Evolutionary conservation across 2,888 invertebrate species (phyloP).

Genomic region (Graphium colonna): DNA sequence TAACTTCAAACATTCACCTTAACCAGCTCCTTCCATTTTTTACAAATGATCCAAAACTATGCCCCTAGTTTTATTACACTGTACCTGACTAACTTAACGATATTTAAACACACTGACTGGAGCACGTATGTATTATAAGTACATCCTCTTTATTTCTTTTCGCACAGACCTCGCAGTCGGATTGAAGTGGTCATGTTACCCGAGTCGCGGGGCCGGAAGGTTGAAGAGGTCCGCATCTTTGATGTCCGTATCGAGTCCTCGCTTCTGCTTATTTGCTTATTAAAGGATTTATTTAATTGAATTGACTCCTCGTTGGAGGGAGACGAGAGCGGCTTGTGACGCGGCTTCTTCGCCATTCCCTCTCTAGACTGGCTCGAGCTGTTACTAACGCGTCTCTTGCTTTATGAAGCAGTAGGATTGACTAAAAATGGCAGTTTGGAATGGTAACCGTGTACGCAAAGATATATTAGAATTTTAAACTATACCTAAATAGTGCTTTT

Average conservation of each 20-base stretch:
- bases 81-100: no score
- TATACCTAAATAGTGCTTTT: neutral
- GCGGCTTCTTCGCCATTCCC: neutral
- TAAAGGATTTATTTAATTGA: constrained; percentile 54
- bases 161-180: no score
- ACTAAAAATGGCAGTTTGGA: neutral
- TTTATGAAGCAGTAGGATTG: neutral
- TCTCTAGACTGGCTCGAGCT: no score
- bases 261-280: constrained; percentile 58
- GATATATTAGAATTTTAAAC: neutral
- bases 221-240: constrained; percentile 28
- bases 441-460: neutral
- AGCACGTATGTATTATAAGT: no score
- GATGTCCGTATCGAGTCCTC: constrained; percentile 28
- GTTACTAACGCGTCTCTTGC: no score
- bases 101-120: no score
- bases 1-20: no score
- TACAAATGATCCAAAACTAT: no score
- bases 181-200: constrained; percentile 7
- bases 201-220: constrained; percentile 5
- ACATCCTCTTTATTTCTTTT: no score
- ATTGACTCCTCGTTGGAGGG: constrained; percentile 37
- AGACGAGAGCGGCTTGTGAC: constrained; percentile 27
- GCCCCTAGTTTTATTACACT: no score
- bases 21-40: no score